Evolutionary conservation across 2,888 invertebrate genomes (phyloP), one percentile per base, ranked within the genome.

Genomic region (Buathra laborator): DNA sequence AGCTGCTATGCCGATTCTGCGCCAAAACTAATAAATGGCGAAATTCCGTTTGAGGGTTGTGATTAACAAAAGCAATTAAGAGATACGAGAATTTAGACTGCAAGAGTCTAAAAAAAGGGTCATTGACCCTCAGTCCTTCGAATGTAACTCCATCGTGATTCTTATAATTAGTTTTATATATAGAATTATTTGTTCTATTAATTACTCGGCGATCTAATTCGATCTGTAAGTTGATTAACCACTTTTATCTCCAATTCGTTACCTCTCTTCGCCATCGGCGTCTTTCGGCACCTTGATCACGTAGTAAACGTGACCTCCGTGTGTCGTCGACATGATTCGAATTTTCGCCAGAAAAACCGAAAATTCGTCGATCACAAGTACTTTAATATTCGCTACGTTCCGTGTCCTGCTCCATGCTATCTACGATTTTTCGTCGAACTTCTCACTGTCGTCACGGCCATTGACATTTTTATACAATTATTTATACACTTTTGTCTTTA

Each of bases 231-330:
- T 51, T 48, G 74, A 12, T 70, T 70, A 29, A 12, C 43, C 67
- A 48, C 16, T 59, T 64, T 77, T 14, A 64, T 51, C 32, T 10
- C n/a, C 37, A 32, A 44, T 59, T n/a, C 72, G 37, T 90, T 93
- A 93, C 93, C 94, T 93, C 86, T 93, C 92, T 82, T 91, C 91
- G 80, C 90, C 91, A 79, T 94, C 94, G 90, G 94, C 93, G 86
- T 95, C 95, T 92, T 94, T 95, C 24, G 96, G 96, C 88, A 96
- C 95, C 93, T 95, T 95, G 89, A 96, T 96, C 90, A 96, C 96
- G 93, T 96, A 96, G 94, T 96, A 96, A 87, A 96, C 94, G 90
- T 96, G 95, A 90, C 96, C 96, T 89, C 96, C 96, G 94, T 96
- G 96, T 86, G 94, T 94, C 87, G 95, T 94, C 87, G 95, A 94